Percentiles rank a stretch among this genome's conserved stretches.
These are phyloP conservation scores for Drosophila sturtevanti DNA, from an alignment of 1,140 invertebrate genomes.

Conservation along the genomic window DNA sequence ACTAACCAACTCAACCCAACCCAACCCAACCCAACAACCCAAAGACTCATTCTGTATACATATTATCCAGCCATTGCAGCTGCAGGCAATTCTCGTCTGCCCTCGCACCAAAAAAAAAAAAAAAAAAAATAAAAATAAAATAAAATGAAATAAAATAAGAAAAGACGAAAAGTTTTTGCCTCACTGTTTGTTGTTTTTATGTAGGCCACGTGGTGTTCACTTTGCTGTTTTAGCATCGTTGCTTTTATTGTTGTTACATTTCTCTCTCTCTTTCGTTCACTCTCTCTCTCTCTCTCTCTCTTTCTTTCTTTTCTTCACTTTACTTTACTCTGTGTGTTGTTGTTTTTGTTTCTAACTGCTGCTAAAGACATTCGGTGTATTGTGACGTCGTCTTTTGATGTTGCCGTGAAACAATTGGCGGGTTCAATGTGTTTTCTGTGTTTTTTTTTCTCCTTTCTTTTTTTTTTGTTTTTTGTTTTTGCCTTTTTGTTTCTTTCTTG, in stretches of 20 bases:
- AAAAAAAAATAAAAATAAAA: not conserved
- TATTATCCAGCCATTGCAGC: conserved; percentile 39
- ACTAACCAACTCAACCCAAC: conserved; percentile 15
- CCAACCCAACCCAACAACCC: not conserved
- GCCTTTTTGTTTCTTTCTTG: conserved; percentile 17
- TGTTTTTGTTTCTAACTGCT: conserved; percentile 16
- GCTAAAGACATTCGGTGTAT: conserved; percentile 52
- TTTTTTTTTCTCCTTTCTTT: not conserved
- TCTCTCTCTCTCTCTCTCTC: not conserved
- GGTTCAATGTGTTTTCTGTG: conserved; percentile 40
- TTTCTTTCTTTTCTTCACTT: conserved; percentile 1
- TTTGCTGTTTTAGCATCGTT: conserved; percentile 54
- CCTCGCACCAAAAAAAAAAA: not conserved
- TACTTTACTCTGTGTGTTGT: not conserved
- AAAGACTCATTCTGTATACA: not conserved
- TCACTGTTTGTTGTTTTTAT: conserved; percentile 50
- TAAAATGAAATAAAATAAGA: too few relatives aligned
- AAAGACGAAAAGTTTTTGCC: conserved; percentile 39
- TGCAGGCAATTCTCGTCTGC: conserved; percentile 67
- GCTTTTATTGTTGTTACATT: conserved; percentile 53
- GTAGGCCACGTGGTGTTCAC: conserved; percentile 59
- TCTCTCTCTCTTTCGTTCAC: conserved; percentile 19
- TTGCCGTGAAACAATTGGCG: conserved; percentile 58
- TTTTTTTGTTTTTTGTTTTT: conserved; percentile 21
- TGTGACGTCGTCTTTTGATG: conserved; percentile 63